Evolutionary conservation across 2,888 invertebrate species (phyloP).

Genomic region (Agriopis aurantiaria): DNA sequence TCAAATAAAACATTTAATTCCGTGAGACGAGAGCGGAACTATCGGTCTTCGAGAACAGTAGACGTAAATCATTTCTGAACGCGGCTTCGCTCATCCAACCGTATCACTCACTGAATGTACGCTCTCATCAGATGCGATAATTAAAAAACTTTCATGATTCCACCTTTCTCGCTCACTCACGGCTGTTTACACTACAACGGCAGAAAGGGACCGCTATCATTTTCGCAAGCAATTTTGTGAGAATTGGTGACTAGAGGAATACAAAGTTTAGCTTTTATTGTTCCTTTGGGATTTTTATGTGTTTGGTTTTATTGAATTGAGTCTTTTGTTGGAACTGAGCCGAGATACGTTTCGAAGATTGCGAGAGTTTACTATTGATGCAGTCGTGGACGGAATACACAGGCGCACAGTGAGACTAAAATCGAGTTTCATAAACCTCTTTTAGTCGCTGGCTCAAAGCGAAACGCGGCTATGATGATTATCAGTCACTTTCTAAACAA

Average conservation of each 20-base stretch:
- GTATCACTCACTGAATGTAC: conserved; percentile 39
- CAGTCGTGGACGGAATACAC: conserved; percentile 32
- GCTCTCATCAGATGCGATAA: conserved; percentile 53
- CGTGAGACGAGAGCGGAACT: conserved; percentile 40
- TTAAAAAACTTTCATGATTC: conserved; percentile 69
- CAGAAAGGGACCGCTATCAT: conserved; percentile 18
- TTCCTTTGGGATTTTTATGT: conserved; percentile 56
- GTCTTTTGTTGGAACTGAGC: conserved; percentile 49
- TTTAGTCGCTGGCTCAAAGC: no score
- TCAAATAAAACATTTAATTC: conserved; percentile 42
- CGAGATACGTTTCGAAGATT: conserved; percentile 34
- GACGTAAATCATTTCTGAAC: conserved; percentile 55
- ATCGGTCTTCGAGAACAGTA: conserved; percentile 52
- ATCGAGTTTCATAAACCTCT: no score
- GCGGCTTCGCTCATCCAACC: conserved; percentile 46
- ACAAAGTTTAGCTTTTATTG: conserved; percentile 61
- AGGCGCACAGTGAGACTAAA: no score
- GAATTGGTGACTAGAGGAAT: conserved; percentile 54
- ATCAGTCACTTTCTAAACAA: no score
- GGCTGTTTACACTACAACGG: neutral
- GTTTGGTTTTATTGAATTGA: conserved; percentile 62
- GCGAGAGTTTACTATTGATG: conserved; percentile 35
- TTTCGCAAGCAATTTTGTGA: conserved; percentile 28
- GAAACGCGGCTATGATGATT: no score
- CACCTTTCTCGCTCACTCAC: conserved; percentile 48